These are phyloP conservation scores for Hippopotamus amphibius DNA, from an alignment of 2,113 vertebrate species.

Conservation along the genomic window DNA sequence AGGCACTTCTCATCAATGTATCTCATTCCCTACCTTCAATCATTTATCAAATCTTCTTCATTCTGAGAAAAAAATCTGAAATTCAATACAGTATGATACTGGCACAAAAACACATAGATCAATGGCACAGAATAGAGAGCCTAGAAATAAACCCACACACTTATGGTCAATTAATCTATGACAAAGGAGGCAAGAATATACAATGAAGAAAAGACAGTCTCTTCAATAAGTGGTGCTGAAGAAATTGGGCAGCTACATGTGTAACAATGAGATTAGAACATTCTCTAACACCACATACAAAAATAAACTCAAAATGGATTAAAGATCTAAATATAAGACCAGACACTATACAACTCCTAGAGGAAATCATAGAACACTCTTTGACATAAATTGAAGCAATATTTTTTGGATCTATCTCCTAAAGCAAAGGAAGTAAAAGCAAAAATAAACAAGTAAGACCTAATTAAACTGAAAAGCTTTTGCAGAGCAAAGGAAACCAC, in stretches of 20 bases:
- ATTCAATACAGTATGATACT: not conserved
- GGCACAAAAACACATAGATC: not conserved
- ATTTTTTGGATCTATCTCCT: not conserved
- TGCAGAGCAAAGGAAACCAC: not conserved
- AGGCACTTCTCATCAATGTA: not conserved
- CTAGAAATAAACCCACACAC: not conserved
- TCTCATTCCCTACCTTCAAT: not conserved
- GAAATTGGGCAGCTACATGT: not conserved
- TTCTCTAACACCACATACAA: not conserved
- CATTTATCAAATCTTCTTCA: constrained; percentile 18
- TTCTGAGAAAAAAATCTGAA: not conserved
- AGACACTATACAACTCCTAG: not conserved
- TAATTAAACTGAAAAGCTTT: not conserved
- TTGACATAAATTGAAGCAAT: not conserved
- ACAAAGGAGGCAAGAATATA: not conserved
- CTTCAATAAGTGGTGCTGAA: not conserved
- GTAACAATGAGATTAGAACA: not conserved
- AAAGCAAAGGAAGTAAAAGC: not conserved
- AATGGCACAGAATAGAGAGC: not conserved
- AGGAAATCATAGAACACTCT: not conserved
- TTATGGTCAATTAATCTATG: not conserved
- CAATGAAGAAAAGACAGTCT: not conserved
- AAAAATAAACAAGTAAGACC: not conserved
- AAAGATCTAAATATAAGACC: not conserved
- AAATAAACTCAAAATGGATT: not conserved